Base-by-base conservation (phyloP, 2,888 invertebrate genomes). In the Brachyptera risi region DNA sequence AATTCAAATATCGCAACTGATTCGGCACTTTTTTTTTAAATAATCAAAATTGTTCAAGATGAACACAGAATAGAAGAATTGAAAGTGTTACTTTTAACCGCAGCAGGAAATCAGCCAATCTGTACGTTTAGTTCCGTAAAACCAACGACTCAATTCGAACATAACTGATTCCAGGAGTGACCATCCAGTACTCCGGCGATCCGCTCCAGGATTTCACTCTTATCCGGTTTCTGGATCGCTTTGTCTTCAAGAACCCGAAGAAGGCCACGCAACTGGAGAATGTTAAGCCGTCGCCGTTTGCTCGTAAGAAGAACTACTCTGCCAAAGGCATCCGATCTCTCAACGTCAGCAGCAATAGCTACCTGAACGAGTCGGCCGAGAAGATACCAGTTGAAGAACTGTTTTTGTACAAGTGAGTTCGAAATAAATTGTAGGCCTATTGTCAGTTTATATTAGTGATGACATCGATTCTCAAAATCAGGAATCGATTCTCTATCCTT, bases 201-300 rank as follows among this genome's bases (percentile, higher is more conserved):
- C 96, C 98, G 0, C 76, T 99, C 1, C 85, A 90, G 69, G 98
- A 99, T 76, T 95, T 97, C 73, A 88, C 90, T 0, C 78, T 94
- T 35, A 88, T 93, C 54, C 81, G 92, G 54, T 99, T 99, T 75
- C 78, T 99, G 49, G 97, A 99, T 71, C 82, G 97, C 44, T 98
- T 97, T 74, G 93, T 93, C 9, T 97, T 93, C 74, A 92, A 95
- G 73, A 99, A 99, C 78, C 92, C 92, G 0, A 92, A 91, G 73
- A 86, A 84, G 66, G 71, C 80, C 0, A 77, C 0, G 80, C 78
- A n/a, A 58, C 75, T 75, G 38, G 80, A 77, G 67, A 79, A 73
- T 61, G 63, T 77, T 0, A 81, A 77, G 59, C 84, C 83, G 65
- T 38, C 35, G 9, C 42, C 37, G n/a, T 81, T 88, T 58, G 84